A percentile compares a stretch with the other conserved stretches of the same genome.
These are phyloP conservation scores for Brachionus calyciflorus DNA, from an alignment of 1,140 invertebrate species.

Conservation along the genomic window DNA sequence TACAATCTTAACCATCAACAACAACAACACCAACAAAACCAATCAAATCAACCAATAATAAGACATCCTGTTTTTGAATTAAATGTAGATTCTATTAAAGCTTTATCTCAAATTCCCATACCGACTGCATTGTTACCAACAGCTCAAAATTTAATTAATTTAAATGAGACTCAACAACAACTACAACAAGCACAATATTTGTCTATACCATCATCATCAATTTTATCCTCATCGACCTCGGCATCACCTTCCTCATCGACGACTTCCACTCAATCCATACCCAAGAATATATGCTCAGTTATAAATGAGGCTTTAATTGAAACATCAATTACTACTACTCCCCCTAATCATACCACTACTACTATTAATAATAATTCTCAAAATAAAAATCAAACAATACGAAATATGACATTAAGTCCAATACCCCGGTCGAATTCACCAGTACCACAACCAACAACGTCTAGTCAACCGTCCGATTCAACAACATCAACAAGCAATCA, in stretches of 20 bases:
- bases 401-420: neutral
- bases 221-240: neutral
- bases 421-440: neutral
- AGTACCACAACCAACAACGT: neutral
- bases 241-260: constrained; percentile 12
- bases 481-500: neutral
- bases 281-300: neutral
- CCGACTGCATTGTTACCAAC: neutral
- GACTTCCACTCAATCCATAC: constrained; percentile 1
- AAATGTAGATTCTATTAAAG: neutral
- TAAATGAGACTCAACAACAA: neutral
- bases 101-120: neutral
- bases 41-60: neutral
- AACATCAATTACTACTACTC: neutral
- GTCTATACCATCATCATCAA: neutral
- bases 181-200: neutral
- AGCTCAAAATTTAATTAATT: neutral
- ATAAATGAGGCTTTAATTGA: constrained; percentile 5
- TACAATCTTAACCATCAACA: neutral
- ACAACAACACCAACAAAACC: no score
- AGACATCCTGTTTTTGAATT: neutral
- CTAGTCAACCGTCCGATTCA: neutral
- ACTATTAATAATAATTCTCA: no score
- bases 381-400: constrained; percentile 10
- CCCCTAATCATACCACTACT: no score